Conservation (phyloP, 2,888 invertebrate genomes). For the Heliconius ismenius region DNA sequence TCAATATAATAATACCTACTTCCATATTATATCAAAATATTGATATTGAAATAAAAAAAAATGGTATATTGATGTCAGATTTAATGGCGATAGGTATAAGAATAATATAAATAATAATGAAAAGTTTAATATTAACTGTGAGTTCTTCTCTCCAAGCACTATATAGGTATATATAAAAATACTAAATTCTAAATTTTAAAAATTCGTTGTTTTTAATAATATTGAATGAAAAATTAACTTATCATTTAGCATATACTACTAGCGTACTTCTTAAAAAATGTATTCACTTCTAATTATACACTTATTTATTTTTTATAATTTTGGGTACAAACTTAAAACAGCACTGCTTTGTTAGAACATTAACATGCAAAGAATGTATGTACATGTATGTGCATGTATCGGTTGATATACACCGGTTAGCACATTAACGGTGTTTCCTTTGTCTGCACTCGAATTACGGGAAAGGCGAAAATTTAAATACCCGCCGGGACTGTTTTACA, state of each 20-base stretch:
- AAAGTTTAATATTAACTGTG: no score
- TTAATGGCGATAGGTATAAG: not conserved
- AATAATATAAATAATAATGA: not conserved
- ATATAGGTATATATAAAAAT: no score
- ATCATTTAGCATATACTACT: no score
- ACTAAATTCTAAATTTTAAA: no score
- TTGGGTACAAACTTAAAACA: constrained; percentile 33
- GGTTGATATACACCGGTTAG: constrained; percentile 67
- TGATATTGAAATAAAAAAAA: not conserved
- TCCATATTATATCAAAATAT: not conserved
- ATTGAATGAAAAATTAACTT: no score
- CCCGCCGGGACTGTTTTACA: constrained; percentile 77
- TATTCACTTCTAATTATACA: not conserved
- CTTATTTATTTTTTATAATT: not conserved
- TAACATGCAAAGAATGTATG: constrained; percentile 43
- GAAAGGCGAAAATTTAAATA: constrained; percentile 80
- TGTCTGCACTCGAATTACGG: constrained; percentile 78
- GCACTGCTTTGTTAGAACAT: constrained; percentile 32
- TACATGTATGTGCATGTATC: constrained; percentile 55
- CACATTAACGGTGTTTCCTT: constrained; percentile 76
- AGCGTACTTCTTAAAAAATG: no score
- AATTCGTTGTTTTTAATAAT: no score
- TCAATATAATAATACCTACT: no score
- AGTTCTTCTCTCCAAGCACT: no score
- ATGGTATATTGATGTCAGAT: not conserved